Percentiles rank a stretch among this genome's conserved stretches.
Conservation (phyloP, 2,113 vertebrate genomes). For the Callocephalon fimbriatum region DNA sequence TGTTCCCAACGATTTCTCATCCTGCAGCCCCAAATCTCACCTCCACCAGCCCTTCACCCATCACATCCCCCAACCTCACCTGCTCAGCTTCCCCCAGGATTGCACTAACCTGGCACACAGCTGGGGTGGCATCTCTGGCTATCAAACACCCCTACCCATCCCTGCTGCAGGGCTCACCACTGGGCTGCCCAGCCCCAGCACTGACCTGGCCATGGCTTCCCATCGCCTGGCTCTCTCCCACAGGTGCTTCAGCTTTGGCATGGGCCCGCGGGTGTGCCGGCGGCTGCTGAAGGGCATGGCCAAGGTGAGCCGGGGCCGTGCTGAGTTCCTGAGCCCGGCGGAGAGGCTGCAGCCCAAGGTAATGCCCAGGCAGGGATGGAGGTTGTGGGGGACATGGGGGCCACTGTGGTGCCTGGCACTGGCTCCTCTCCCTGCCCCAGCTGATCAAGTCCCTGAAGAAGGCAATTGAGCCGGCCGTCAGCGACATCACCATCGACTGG, state of each 20-base stretch:
- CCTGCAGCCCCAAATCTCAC: not conserved
- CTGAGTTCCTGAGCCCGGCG: conserved; percentile 83
- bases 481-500: conserved; percentile 95
- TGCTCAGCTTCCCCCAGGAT: fast-evolving
- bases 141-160: not conserved
- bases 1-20: not conserved
- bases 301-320: conserved; percentile 85
- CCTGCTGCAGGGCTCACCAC: not conserved
- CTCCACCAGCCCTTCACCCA: not conserved
- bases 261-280: conserved; percentile 80
- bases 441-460: conserved; percentile 94
- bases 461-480: conserved; percentile 93
- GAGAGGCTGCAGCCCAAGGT: conserved; percentile 96
- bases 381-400: fast-evolving
- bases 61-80: fast-evolving
- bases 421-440: conserved; percentile 56
- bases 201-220: fast-evolving
- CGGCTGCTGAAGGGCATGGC: conserved; percentile 86
- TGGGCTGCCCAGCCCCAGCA: not conserved
- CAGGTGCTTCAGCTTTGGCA: conserved; percentile 90
- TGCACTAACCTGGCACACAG: not conserved
- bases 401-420: fast-evolving
- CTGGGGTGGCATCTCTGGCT: not conserved
- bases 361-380: fast-evolving
- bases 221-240: not conserved